Conservation (phyloP, 1,140 invertebrate species). For the Formica exsecta region DNA sequence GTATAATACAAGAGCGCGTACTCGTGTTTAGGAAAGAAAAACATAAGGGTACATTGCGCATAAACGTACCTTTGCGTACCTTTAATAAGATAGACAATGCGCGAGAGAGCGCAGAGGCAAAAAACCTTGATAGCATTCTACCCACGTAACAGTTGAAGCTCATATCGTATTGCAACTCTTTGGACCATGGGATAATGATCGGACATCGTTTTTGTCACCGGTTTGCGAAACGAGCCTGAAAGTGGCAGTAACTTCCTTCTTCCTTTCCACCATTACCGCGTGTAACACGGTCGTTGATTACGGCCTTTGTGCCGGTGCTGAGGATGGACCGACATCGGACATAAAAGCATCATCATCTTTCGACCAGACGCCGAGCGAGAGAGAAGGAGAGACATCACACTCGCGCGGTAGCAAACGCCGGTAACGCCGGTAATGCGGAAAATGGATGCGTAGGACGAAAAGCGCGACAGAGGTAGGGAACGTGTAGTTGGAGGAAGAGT, state of each 20-base stretch:
- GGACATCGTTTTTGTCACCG: slow-evolving; percentile 76
- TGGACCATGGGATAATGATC: slow-evolving; percentile 66
- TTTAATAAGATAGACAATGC: not conserved
- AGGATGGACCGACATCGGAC: not conserved
- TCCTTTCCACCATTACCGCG: slow-evolving; percentile 59
- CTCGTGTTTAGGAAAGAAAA: not conserved
- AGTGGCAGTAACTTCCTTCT: slow-evolving; percentile 52
- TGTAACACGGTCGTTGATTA: slow-evolving; percentile 56
- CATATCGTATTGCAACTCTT: slow-evolving; percentile 68
- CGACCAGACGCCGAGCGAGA: slow-evolving; percentile 7
- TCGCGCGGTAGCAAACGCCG: not conserved
- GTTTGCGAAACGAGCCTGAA: slow-evolving; percentile 65
- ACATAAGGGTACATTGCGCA: slow-evolving; percentile 28
- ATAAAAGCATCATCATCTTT: slow-evolving; percentile 47
- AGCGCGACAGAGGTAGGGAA: not conserved
- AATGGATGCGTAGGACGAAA: slow-evolving; percentile 36
- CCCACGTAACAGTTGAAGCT: slow-evolving; percentile 78
- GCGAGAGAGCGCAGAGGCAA: slow-evolving; percentile 38
- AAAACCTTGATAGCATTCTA: slow-evolving; percentile 74
- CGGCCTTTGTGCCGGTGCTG: slow-evolving; percentile 51
- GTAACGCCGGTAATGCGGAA: slow-evolving; percentile 37
- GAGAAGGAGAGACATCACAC: not conserved
- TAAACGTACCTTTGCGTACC: slow-evolving; percentile 7
- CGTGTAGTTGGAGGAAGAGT: slow-evolving; percentile 36
- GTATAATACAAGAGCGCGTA: not conserved